These are phyloP conservation scores for Cynodonichthys magdalenae DNA, from an alignment of 2,797 vertebrate species.

Conservation along the genomic window DNA sequence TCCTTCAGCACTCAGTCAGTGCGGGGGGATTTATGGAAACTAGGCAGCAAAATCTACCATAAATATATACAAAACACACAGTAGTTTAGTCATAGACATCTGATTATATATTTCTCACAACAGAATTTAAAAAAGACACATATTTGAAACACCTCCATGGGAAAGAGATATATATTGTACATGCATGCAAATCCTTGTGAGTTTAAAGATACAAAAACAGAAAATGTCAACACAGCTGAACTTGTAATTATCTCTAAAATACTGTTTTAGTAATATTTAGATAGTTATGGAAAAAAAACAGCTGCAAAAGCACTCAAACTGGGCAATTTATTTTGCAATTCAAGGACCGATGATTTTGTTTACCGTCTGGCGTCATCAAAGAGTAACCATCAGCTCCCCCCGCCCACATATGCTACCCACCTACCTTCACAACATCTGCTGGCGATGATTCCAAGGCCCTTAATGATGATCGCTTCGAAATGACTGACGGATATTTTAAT, in stretches of 20 bases:
- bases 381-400: slow-evolving; percentile 3
- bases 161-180: not conserved
- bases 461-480: slow-evolving; percentile 4
- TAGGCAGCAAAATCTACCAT: slow-evolving; percentile 22
- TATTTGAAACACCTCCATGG: slow-evolving; percentile 27
- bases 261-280: not conserved
- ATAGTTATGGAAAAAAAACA: not conserved
- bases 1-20: slow-evolving; percentile 1
- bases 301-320: not conserved
- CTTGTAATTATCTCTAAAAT: not conserved
- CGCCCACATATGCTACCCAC: slow-evolving; percentile 1
- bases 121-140: slow-evolving; percentile 6
- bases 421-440: slow-evolving; percentile 8
- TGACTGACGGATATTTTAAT: slow-evolving; percentile 25
- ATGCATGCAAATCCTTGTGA: slow-evolving; percentile 15
- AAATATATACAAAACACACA: slow-evolving; percentile 16
- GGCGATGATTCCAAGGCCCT: slow-evolving; percentile 5
- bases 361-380: not conserved
- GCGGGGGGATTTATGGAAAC: slow-evolving; percentile 33
- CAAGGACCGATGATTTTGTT: not conserved
- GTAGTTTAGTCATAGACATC: slow-evolving; percentile 15
- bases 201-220: slow-evolving; percentile 4
- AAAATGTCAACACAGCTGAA: slow-evolving; percentile 6
- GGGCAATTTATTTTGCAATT: not conserved
- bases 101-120: slow-evolving; percentile 10